Conservation (phyloP, 2,113 vertebrate species). For the Benitochromis conjunctus region DNA sequence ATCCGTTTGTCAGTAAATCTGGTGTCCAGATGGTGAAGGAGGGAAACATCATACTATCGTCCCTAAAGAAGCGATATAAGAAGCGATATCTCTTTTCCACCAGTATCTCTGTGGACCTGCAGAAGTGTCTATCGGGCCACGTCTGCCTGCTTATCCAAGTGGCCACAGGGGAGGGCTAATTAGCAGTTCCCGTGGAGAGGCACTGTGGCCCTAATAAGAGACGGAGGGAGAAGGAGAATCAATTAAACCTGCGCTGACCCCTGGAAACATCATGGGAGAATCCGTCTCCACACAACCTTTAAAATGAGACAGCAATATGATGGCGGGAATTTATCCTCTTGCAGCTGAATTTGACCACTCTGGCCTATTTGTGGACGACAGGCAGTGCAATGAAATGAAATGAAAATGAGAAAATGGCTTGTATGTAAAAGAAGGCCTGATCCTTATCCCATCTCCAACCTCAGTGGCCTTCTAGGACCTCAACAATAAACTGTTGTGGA, state of each 20-base stretch:
- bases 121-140: conserved; percentile 67
- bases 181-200: conserved; percentile 94
- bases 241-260: conserved; percentile 93
- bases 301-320: neutral
- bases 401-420: neutral
- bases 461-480: neutral
- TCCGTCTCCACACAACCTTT: neutral
- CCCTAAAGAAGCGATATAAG: conserved; percentile 27
- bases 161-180: conserved; percentile 87
- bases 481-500: neutral
- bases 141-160: conserved; percentile 83
- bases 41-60: conserved; percentile 36
- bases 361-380: neutral
- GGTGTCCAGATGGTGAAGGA: conserved; percentile 58
- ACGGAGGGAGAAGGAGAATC: conserved; percentile 87
- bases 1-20: conserved; percentile 33
- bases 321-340: neutral
- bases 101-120: conserved; percentile 56
- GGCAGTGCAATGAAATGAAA: neutral
- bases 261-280: conserved; percentile 69
- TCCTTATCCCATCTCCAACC: accelerated
- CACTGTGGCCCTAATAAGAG: conserved; percentile 88
- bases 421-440: accelerated
- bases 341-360: neutral
- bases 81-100: conserved; percentile 34